Evolutionary conservation across 2,113 vertebrate genomes (phyloP).

Genomic region (Syngnathus scovelli): DNA sequence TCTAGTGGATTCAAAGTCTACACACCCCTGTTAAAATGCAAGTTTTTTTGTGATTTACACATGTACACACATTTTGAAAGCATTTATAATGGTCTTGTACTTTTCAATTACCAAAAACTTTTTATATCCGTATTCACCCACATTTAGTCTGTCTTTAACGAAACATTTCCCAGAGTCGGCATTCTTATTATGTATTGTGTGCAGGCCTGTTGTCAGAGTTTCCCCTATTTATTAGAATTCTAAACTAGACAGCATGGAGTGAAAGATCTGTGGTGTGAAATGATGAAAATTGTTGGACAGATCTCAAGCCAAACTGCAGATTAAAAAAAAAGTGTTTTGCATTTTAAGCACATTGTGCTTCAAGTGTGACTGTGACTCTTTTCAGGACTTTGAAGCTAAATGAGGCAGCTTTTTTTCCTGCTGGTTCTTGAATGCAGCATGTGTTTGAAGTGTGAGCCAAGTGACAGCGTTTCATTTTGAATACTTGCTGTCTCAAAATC

Average conservation of each 20-base stretch:
- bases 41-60: too few species aligned
- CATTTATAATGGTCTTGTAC: neutral
- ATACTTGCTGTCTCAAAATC: constrained; percentile 45
- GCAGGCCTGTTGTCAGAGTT: neutral
- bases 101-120: neutral
- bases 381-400: constrained; percentile 52
- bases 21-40: too few species aligned
- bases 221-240: neutral
- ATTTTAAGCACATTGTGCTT: constrained; percentile 18
- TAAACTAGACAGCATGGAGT: neutral
- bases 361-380: constrained; percentile 32
- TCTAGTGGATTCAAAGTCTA: too few species aligned
- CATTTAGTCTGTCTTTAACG: neutral
- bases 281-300: neutral
- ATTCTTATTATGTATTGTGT: neutral
- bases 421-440: constrained; percentile 25
- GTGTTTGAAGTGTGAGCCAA: constrained; percentile 46
- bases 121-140: neutral
- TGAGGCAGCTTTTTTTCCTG: constrained; percentile 35
- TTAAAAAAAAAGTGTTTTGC: constrained; percentile 3
- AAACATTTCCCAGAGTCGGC: neutral
- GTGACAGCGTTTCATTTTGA: constrained; percentile 47
- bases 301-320: neutral
- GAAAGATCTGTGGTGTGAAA: neutral
- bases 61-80: neutral